A percentile compares a stretch with the other conserved stretches of the same genome.
Conservation (phyloP, 2,888 invertebrate species). For the Liopterus haemorrhoidalis region DNA sequence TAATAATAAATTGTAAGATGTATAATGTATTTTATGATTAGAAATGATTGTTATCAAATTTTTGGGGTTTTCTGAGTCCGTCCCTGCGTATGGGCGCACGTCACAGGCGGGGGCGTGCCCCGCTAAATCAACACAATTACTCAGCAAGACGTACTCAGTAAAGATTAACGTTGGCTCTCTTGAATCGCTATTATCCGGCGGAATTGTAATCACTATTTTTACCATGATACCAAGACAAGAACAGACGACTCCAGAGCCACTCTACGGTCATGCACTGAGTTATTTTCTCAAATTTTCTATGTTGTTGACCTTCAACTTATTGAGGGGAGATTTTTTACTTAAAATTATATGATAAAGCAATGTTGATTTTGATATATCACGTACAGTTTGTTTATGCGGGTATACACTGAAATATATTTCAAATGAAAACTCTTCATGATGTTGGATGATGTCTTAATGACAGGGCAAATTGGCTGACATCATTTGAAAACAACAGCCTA, state of each 20-base stretch:
- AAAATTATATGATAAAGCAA: conserved; percentile 21
- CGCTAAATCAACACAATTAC: conserved; percentile 24
- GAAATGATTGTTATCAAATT: no score
- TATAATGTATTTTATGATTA: no score
- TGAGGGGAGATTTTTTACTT: conserved; percentile 10
- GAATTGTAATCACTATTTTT: conserved; percentile 24
- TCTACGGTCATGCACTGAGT: conserved; percentile 15
- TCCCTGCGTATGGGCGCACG: conserved; percentile 1
- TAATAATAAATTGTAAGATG: no score
- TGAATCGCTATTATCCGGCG: conserved; percentile 21
- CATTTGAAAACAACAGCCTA: no score
- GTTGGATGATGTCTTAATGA: no score
- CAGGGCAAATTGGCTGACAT: conserved; percentile 6
- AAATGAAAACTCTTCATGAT: no score
- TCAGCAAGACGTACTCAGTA: no score
- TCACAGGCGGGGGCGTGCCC: conserved; percentile 21
- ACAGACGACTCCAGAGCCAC: no score
- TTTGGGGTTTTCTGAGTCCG: no score
- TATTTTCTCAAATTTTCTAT: conserved; percentile 17
- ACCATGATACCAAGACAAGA: no score
- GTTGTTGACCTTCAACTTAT: conserved; percentile 19
- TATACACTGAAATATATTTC: no score
- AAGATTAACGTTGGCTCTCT: conserved; percentile 17
- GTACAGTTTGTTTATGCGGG: no score
- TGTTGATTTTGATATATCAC: conserved; percentile 20